Conservation (phyloP, 2,888 invertebrate species). For the Nomada fucata region DNA sequence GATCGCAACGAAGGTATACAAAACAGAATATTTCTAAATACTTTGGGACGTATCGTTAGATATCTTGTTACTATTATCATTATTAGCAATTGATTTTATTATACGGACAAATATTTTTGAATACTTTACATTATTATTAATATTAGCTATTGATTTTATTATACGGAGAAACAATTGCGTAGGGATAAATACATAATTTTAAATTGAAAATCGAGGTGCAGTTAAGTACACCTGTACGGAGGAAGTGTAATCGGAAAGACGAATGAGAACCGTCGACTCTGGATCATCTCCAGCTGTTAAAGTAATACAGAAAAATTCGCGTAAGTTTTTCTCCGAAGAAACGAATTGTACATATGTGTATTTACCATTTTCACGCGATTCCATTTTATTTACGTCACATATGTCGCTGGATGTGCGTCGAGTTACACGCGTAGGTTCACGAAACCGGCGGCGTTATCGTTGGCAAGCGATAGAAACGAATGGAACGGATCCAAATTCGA, state of each 20-base stretch:
- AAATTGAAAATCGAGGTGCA: too few species aligned
- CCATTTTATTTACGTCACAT: constrained; percentile 1
- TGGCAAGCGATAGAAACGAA: not conserved
- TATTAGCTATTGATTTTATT: too few species aligned
- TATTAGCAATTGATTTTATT: not conserved
- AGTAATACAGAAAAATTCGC: not conserved
- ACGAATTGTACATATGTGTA: constrained; percentile 17
- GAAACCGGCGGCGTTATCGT: not conserved
- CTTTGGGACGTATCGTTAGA: too few species aligned
- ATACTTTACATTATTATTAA: too few species aligned
- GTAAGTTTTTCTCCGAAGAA: not conserved
- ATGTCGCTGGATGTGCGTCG: not conserved
- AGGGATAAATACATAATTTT: too few species aligned
- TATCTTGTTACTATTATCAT: too few species aligned
- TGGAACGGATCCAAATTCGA: constrained; percentile 38
- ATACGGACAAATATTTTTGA: not conserved
- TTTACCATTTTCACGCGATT: constrained; percentile 19
- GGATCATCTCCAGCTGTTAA: too few species aligned
- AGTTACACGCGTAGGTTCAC: not conserved
- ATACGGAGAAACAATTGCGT: too few species aligned
- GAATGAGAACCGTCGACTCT: too few species aligned
- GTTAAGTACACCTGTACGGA: too few species aligned
- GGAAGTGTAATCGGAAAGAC: too few species aligned
- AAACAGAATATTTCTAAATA: not conserved
- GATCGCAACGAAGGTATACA: not conserved